Percentiles rank a stretch among this genome's conserved stretches.
Conservation (phyloP, 1,140 invertebrate species). For the Himalopsyche phryganea region DNA sequence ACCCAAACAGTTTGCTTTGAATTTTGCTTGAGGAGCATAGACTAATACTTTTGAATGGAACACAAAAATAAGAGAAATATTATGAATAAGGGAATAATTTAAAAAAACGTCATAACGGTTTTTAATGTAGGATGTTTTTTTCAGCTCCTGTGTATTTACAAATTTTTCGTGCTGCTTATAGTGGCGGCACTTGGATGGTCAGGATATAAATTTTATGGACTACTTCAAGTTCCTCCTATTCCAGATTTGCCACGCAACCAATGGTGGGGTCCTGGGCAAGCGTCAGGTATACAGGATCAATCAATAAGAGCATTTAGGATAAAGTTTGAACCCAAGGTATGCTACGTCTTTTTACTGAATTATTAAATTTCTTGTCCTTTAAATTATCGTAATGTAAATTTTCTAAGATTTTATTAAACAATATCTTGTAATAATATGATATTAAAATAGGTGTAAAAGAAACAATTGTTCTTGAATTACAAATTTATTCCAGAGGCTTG, state of each 20-base stretch:
- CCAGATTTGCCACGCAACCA: slow-evolving; percentile 40
- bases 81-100: too few relatives aligned
- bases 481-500: slow-evolving; percentile 50
- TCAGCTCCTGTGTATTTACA: too few relatives aligned
- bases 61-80: too few relatives aligned
- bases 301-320: slow-evolving; percentile 51
- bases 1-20: too few relatives aligned
- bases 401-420: background rate
- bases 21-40: too few relatives aligned
- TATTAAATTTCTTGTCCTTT: background rate
- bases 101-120: too few relatives aligned
- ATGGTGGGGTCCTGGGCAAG: slow-evolving; percentile 53
- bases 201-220: background rate
- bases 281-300: slow-evolving; percentile 38
- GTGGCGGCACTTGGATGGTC: background rate
- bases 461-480: background rate
- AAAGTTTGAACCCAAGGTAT: slow-evolving; percentile 50
- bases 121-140: too few relatives aligned
- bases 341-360: slow-evolving; percentile 5
- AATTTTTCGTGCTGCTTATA: background rate
- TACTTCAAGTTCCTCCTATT: slow-evolving; percentile 30
- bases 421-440: too few relatives aligned
- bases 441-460: background rate
- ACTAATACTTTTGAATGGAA: too few relatives aligned
- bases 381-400: slow-evolving; percentile 18